Base-by-base conservation (phyloP, 2,888 invertebrate genomes). In the Helicoverpa assulta region DNA sequence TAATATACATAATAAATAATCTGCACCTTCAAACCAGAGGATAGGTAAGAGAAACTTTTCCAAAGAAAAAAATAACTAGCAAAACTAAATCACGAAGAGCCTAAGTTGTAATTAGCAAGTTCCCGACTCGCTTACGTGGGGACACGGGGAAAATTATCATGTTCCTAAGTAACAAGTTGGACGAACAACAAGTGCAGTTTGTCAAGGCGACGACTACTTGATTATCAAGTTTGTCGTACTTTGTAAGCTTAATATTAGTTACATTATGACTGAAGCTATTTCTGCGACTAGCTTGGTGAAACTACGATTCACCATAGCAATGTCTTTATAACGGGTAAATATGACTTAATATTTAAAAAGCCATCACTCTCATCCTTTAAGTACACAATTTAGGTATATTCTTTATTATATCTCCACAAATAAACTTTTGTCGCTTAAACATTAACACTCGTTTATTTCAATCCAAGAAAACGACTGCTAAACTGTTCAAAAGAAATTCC, bases 111-210 rank as follows among this genome's bases (percentile, higher is more conserved):
- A 82, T 80, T 82, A 84, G 51, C 82, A 72, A 80, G 70, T 84
- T 76, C 43, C 67, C 54, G 16, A 61, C 56, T 47, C 37, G 16
- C 57, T 79, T 69, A 77, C 67, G 74, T 77, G 70, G 10, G 65
- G 55, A 73, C 67, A 66, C 66, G 26, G 56, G 55, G 57, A 68
- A 82, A 80, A 75, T 77, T 76, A 84, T 73, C 16, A 69, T 73
- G 70, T 79, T 62, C 47, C 55, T 78, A 63, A 80, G 80, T 82
- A 84, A 73, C 66, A 76, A 82, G 84, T 80, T 58, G 12, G 26
- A 7, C 2, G 54, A 82, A 84, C 80, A 80, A 84, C 75, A 84
- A 83, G 53, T 80, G 80, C 78, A 84, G 72, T 83, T 83, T 80
- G 76, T 84, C 83, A 80, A 84, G 73, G 73, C 59, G 10, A 29